Percentiles rank a stretch among this genome's conserved stretches.
Evolutionary conservation across 2,113 vertebrate genomes (phyloP).

Genomic region (Prochilodus magdalenae): DNA sequence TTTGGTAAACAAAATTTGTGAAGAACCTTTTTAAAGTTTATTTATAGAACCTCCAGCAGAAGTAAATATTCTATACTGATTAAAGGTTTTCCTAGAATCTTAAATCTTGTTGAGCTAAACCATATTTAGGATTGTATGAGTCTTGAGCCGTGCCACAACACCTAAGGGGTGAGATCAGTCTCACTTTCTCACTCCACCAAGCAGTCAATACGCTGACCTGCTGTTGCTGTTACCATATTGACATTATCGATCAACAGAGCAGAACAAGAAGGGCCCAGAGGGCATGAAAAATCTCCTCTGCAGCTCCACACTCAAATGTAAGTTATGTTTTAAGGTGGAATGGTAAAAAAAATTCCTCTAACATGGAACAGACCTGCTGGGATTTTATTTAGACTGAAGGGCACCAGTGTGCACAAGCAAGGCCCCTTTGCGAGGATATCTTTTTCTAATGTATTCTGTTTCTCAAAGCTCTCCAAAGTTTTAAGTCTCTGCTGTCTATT

Average conservation of each 20-base stretch:
- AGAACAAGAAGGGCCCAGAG: not conserved
- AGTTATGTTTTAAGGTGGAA: not conserved
- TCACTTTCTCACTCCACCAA: not conserved
- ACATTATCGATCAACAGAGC: not conserved
- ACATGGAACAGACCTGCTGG: no score
- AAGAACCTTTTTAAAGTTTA: no score
- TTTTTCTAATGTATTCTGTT: not conserved
- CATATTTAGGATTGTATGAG: no score
- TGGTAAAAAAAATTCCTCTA: not conserved
- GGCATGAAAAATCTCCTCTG: not conserved
- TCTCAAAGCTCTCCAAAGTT: not conserved
- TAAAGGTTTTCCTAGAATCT: no score
- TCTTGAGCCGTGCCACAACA: no score
- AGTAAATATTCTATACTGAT: no score
- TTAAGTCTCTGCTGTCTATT: not conserved
- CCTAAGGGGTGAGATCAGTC: not conserved
- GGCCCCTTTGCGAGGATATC: not conserved
- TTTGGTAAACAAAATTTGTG: no score
- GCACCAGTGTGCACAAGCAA: not conserved
- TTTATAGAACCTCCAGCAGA: no score
- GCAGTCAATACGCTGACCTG: not conserved
- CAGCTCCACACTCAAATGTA: not conserved
- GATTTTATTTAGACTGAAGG: not conserved
- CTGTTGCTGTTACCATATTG: not conserved
- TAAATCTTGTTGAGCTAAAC: no score